Evolutionary conservation across 1,140 invertebrate species (phyloP), one percentile per base, ranked within the genome.

Genomic region (Hetaerina americana): DNA sequence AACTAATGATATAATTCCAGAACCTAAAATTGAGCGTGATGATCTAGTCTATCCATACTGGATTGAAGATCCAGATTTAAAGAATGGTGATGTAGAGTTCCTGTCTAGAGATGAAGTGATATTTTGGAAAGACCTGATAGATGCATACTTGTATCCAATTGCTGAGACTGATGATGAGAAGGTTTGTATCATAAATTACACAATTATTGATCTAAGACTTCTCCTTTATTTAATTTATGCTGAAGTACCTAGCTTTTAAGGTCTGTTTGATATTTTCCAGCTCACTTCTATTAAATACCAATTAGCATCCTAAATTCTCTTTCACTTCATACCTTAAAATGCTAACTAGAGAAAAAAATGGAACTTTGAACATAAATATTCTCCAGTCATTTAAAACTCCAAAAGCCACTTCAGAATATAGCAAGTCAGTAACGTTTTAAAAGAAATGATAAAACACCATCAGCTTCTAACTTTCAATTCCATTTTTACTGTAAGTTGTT

Each of bases 91-190:
- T 57, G 82, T 88, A 0, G 85, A 87, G 57, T 88, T 86, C 76
- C 77, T 92, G 25, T 77, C 85, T 0, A 80, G 81, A 2, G 75
- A 82, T 5, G 91, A 93, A 75, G 84, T 85, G 73, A 80, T 82
- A 18, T 93, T 94, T 78, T 93, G 90, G 90, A 85, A 86, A 70
- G 85, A 89, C 25, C 77, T 93, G 27, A 88, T 93, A 24, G 83
- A 84, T 70, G 86, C 87, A 75, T 93, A 93, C 80, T 80, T 94
- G 0, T 80, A 87, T 75, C 91, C 91, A 0, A 78, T 93, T 5
- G 86, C 88, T 72, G 84, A 87, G 73, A 85, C 89, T 71, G 84
- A 84, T 68, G 79, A 82, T 66, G 81, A 87, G 73, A 82, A 88
- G 75, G 81, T 78, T 70, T 29, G 66, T 5, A n/a, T n/a, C n/a